A percentile compares a stretch with the other conserved stretches of the same genome.
Evolutionary conservation across 2,888 invertebrate species (phyloP).

Genomic region (Diloba caeruleocephala): DNA sequence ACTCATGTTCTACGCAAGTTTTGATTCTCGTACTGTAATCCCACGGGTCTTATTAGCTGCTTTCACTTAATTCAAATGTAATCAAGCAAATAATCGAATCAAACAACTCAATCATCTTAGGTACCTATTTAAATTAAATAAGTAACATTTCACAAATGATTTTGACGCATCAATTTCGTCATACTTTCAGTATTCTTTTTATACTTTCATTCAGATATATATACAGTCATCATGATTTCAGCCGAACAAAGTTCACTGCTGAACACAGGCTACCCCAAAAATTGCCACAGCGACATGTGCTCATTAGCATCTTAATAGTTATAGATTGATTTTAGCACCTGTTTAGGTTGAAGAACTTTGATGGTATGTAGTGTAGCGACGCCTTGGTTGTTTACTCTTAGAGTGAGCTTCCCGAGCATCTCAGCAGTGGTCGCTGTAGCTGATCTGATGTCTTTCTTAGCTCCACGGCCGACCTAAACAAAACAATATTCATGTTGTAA

Average conservation of each 20-base stretch:
- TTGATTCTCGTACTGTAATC: too few relatives aligned
- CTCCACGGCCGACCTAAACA: constrained; percentile 92
- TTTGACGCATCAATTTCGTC: constrained; percentile 5
- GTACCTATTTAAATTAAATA: too few relatives aligned
- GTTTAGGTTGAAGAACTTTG: constrained; percentile 95
- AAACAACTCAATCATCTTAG: too few relatives aligned
- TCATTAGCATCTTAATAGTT: neutral
- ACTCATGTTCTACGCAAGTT: too few relatives aligned
- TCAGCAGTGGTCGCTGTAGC: constrained; percentile 96
- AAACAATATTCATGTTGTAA: neutral
- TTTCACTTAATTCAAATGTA: neutral
- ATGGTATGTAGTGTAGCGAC: constrained; percentile 95
- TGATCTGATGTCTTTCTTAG: constrained; percentile 94
- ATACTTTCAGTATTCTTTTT: constrained; percentile 8
- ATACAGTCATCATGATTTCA: too few relatives aligned
- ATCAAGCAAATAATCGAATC: constrained; percentile 2
- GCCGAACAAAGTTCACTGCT: too few relatives aligned
- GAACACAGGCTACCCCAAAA: too few relatives aligned
- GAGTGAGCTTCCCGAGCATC: constrained; percentile 94
- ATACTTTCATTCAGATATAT: constrained; percentile 1
- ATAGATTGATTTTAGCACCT: constrained; percentile 87
- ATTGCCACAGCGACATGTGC: too few relatives aligned
- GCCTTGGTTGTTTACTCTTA: constrained; percentile 93
- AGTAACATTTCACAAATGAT: neutral
- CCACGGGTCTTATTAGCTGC: too few relatives aligned